phyloP scores from a whole-genome alignment of 2,797 vertebrate genomes.

The Chaetodon trifasciatus region DNA sequence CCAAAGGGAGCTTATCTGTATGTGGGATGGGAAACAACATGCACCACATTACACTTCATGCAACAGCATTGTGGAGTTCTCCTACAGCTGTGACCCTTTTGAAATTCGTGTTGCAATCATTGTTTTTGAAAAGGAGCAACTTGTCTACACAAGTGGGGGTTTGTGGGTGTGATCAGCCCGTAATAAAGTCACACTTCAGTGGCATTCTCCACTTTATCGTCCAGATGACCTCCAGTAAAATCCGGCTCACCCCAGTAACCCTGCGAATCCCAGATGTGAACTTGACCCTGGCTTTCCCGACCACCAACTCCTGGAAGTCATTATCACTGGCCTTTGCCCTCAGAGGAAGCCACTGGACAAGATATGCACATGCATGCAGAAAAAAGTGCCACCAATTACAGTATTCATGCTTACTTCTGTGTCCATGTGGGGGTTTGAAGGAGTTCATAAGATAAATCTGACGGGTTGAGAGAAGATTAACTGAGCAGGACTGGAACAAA shows the following conservation, averaged over 20 bases:
- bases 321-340: constrained; percentile 71
- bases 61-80: neutral
- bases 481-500: constrained; percentile 19
- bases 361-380: constrained; percentile 49
- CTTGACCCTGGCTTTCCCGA: constrained; percentile 74
- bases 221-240: constrained; percentile 71
- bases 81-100: constrained; percentile 15
- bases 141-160: constrained; percentile 37
- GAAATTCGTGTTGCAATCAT: constrained; percentile 12
- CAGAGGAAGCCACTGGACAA: constrained; percentile 61
- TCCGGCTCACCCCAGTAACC: constrained; percentile 47
- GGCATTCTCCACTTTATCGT: constrained; percentile 74
- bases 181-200: constrained; percentile 67
- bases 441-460: constrained; percentile 23
- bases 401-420: constrained; percentile 45
- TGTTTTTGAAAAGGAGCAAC: constrained; percentile 12
- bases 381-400: constrained; percentile 40
- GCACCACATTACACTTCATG: neutral
- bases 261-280: constrained; percentile 79
- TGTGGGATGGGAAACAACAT: constrained; percentile 16
- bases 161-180: constrained; percentile 32
- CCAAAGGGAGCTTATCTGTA: constrained; percentile 16
- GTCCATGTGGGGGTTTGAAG: constrained; percentile 9
- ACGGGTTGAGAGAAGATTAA: constrained; percentile 36
- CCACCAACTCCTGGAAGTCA: constrained; percentile 74